Evolutionary conservation across 2,888 invertebrate genomes (phyloP), one percentile per base, ranked within the genome.

Genomic region (Hirtodrosophila histrioides): DNA sequence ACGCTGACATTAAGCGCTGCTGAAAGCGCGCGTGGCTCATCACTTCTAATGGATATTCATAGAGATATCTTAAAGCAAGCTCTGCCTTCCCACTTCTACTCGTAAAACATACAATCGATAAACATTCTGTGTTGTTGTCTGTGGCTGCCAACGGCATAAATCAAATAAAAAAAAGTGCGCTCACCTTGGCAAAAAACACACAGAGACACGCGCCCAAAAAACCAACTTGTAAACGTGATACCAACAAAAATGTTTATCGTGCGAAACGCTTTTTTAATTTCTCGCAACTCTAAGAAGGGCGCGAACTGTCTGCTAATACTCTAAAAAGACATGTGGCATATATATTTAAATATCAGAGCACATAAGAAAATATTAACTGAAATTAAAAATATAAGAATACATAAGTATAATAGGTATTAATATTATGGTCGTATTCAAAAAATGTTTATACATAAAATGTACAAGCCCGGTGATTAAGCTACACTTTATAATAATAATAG

Each of bases 1-100:
- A 85, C 75, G 79, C 62, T 66, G 55, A 75, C 75, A 72, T 84
- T 86, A 84, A 84, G 60, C 67, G 69, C 49, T 54, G 62, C 69
- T 71, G 67, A 86, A 84, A 78, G 87, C 85, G 78, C 70, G 57
- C 71, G 55, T 69, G 85, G 84, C 81, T 57, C 74, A 69, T 76
- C 69, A 53, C 64, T 41, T 62, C 56, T 57, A 51, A 68, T 75
- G 69, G 75, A 65, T 77, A 77, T 67, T 71, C 78, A 80, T 80
- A 55, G 54, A 67, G 85, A 48, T 37, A 61, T 53, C 73, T 73
- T 61, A 58, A 77, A 77, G 64, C 51, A 50, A 55, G 44, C 46
- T 51, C 33, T 8, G 10, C 36, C 40, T 24, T 4, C n/a, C 36
- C 4, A 5, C 4, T 6, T 3, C 3, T 9, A 10, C 4, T 23